These are phyloP conservation scores for Hucho hucho DNA, from an alignment of 2,113 vertebrate species.

Conservation along the genomic window DNA sequence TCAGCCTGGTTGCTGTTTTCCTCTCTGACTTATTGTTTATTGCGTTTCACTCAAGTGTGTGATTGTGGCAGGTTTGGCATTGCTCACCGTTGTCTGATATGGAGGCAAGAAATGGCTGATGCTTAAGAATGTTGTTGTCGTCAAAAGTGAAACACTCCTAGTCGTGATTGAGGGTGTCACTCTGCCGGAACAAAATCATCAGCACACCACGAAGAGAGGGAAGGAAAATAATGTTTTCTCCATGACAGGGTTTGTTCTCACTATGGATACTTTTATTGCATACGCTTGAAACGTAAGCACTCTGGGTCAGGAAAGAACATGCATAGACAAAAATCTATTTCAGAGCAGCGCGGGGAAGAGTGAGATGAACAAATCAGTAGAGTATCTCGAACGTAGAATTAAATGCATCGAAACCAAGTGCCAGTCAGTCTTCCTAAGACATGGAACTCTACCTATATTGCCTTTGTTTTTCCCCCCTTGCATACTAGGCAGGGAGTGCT, in stretches of 20 bases:
- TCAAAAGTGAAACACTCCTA: conserved; percentile 34
- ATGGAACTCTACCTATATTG: background rate
- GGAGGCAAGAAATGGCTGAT: conserved; percentile 28
- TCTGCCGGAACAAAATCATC: conserved; percentile 24
- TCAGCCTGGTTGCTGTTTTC: conserved; percentile 44
- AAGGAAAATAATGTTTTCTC: conserved; percentile 36
- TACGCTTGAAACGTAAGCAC: conserved; percentile 52
- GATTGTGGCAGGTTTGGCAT: conserved; percentile 33
- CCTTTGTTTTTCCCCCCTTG: background rate
- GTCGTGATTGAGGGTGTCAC: conserved; percentile 27
- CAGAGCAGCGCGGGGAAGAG: background rate
- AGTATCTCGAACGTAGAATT: conserved; percentile 48
- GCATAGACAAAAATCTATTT: conserved; percentile 16
- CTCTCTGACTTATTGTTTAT: conserved; percentile 36
- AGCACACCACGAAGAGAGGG: background rate
- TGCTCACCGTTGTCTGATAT: conserved; percentile 31
- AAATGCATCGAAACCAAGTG: conserved; percentile 61
- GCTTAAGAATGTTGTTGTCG: conserved; percentile 42
- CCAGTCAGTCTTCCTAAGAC: conserved; percentile 28
- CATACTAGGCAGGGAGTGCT: background rate
- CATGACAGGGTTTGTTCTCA: conserved; percentile 39
- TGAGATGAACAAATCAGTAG: conserved; percentile 36
- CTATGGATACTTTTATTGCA: conserved; percentile 54
- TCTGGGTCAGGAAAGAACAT: conserved; percentile 20
- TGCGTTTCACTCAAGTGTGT: conserved; percentile 47